Conservation (phyloP, 2,888 invertebrate species). For the Pasiphila rectangulata region DNA sequence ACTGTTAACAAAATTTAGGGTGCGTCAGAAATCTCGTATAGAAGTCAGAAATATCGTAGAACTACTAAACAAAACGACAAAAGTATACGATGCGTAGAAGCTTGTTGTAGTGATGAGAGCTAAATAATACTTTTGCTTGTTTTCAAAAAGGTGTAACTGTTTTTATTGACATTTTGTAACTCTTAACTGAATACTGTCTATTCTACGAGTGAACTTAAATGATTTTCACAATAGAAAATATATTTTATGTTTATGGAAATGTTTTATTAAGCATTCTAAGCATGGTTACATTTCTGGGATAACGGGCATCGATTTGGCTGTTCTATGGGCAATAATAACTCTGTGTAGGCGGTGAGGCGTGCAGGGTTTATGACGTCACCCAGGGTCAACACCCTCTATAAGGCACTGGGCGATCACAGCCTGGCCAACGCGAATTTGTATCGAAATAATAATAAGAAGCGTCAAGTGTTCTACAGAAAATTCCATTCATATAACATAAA, state of each 20-base stretch:
- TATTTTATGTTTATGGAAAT: not conserved
- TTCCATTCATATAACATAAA: too few relatives aligned
- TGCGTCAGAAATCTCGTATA: slow-evolving; percentile 8
- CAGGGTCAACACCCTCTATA: slow-evolving; percentile 55
- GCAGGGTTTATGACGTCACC: slow-evolving; percentile 45
- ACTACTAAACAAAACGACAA: too few relatives aligned
- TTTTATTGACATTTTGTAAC: too few relatives aligned
- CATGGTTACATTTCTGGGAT: not conserved
- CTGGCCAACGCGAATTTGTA: slow-evolving; percentile 33
- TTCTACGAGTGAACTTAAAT: too few relatives aligned
- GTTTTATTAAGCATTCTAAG: not conserved
- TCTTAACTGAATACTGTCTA: too few relatives aligned
- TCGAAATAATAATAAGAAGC: slow-evolving; percentile 10
- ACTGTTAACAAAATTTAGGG: slow-evolving; percentile 6
- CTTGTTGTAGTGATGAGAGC: too few relatives aligned
- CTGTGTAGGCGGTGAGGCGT: slow-evolving; percentile 35
- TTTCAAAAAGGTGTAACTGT: too few relatives aligned
- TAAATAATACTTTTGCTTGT: too few relatives aligned
- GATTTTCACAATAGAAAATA: too few relatives aligned
- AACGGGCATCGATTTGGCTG: slow-evolving; percentile 9
- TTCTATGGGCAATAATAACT: slow-evolving; percentile 5
- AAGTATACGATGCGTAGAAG: too few relatives aligned
- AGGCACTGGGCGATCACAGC: slow-evolving; percentile 33
- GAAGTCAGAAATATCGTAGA: too few relatives aligned
- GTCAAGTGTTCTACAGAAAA: not conserved